Conservation (phyloP, 2,797 vertebrate genomes). For the Eulemur rubriventer region DNA sequence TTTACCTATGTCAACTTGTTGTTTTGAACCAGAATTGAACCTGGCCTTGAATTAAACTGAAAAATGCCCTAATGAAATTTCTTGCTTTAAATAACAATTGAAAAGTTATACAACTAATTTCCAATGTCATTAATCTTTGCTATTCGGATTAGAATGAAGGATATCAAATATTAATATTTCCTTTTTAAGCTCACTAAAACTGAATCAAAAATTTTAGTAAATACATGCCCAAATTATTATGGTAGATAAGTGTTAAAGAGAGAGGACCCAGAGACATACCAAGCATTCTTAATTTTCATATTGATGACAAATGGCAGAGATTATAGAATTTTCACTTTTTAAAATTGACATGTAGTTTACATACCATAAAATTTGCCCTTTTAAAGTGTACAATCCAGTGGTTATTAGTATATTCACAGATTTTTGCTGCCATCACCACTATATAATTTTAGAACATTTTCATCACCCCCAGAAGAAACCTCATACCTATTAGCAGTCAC, state of each 20-base stretch:
- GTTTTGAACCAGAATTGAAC: conserved; percentile 37
- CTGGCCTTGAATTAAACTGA: conserved; percentile 1
- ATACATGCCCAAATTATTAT: background rate
- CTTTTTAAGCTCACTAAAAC: background rate
- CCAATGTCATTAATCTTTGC: conserved; percentile 8
- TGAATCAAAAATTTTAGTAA: conserved; percentile 16
- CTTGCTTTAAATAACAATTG: background rate
- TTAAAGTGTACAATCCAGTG: background rate
- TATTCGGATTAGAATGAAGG: background rate
- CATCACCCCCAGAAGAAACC: background rate
- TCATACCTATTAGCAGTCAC: background rate
- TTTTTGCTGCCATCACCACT: background rate
- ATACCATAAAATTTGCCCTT: background rate
- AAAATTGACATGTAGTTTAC: background rate
- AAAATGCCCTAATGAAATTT: conserved; percentile 1
- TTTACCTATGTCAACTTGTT: conserved; percentile 23
- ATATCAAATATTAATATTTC: background rate
- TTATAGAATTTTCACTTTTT: background rate
- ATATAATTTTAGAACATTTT: conserved; percentile 28
- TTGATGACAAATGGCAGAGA: conserved; percentile 5
- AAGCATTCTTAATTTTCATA: background rate
- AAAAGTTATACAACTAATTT: conserved; percentile 22
- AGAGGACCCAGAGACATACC: background rate
- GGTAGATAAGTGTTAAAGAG: background rate
- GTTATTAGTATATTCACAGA: background rate